phyloP scores from a whole-genome alignment of 2,888 invertebrate genomes.

The Ectemnius lituratus region DNA sequence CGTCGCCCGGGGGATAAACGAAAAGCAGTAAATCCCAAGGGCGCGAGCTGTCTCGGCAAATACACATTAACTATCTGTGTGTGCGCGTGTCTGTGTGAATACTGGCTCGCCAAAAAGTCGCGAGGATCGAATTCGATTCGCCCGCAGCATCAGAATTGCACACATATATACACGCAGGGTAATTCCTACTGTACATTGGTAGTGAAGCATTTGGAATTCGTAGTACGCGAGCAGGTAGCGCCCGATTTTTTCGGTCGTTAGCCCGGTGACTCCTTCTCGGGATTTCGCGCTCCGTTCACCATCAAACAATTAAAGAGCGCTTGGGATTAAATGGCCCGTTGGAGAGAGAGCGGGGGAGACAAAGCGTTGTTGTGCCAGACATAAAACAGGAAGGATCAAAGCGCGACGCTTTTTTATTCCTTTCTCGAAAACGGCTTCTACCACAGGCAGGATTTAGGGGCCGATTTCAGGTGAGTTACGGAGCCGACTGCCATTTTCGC shows the following conservation, averaged over 20 bases:
- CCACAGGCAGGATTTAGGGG: background rate
- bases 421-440: background rate
- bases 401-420: slow-evolving; percentile 3
- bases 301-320: slow-evolving; percentile 4
- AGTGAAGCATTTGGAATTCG: background rate
- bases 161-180: too few relatives aligned
- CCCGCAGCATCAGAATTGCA: slow-evolving; percentile 1
- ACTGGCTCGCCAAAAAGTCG: background rate
- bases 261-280: slow-evolving; percentile 5
- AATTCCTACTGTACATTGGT: too few relatives aligned
- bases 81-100: too few relatives aligned
- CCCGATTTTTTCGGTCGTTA: slow-evolving; percentile 16
- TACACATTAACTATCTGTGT: slow-evolving; percentile 20
- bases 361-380: background rate
- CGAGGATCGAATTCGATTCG: slow-evolving; percentile 31
- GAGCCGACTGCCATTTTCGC: background rate
- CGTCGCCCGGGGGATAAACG: slow-evolving; percentile 19
- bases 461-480: background rate
- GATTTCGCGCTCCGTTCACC: slow-evolving; percentile 4
- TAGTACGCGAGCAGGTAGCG: background rate
- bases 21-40: slow-evolving; percentile 41
- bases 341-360: too few relatives aligned
- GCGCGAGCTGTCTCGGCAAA: slow-evolving; percentile 32
- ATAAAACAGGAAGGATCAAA: slow-evolving; percentile 7
- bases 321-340: slow-evolving; percentile 9